Conservation (phyloP, 1,140 invertebrate species). For the Stegodyphus dumicola region DNA sequence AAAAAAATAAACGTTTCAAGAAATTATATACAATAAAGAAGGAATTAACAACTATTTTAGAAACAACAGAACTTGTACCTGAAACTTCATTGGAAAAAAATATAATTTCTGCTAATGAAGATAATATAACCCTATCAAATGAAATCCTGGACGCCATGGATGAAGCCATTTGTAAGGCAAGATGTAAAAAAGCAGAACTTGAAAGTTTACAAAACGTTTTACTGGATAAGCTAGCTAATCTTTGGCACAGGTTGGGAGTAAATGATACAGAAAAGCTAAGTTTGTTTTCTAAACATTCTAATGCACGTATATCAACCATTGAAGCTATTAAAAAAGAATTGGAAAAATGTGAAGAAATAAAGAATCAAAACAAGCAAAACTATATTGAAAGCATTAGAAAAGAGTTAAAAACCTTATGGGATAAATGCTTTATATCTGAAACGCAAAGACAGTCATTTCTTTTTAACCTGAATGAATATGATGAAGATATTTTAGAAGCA, state of each 20-base stretch:
- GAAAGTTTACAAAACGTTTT: slow-evolving; percentile 63
- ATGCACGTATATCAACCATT: slow-evolving; percentile 70
- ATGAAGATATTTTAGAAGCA: slow-evolving; percentile 78
- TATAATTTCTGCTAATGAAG: slow-evolving; percentile 26
- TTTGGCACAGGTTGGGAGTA: slow-evolving; percentile 77
- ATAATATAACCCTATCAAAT: slow-evolving; percentile 21
- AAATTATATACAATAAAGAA: slow-evolving; percentile 28
- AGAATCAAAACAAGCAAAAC: slow-evolving; percentile 76
- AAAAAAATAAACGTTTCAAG: slow-evolving; percentile 12
- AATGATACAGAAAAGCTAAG: slow-evolving; percentile 70
- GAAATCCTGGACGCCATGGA: slow-evolving; percentile 47
- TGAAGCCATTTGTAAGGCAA: slow-evolving; percentile 13
- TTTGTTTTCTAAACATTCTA: slow-evolving; percentile 71
- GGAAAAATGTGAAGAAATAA: slow-evolving; percentile 74
- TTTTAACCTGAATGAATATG: slow-evolving; percentile 75
- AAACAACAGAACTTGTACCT: slow-evolving; percentile 44
- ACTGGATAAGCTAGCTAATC: slow-evolving; percentile 70
- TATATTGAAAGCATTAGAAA: slow-evolving; percentile 78
- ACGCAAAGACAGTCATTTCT: slow-evolving; percentile 71
- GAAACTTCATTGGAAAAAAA: slow-evolving; percentile 56
- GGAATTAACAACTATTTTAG: slow-evolving; percentile 46
- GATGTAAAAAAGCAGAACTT: slow-evolving; percentile 38
- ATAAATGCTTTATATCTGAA: slow-evolving; percentile 76
- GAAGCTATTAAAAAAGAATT: slow-evolving; percentile 74
- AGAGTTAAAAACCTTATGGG: slow-evolving; percentile 79